Percentiles rank a stretch among this genome's conserved stretches.
These are phyloP conservation scores for Morpho achilles DNA, from an alignment of 2,888 invertebrate genomes.

Conservation along the genomic window DNA sequence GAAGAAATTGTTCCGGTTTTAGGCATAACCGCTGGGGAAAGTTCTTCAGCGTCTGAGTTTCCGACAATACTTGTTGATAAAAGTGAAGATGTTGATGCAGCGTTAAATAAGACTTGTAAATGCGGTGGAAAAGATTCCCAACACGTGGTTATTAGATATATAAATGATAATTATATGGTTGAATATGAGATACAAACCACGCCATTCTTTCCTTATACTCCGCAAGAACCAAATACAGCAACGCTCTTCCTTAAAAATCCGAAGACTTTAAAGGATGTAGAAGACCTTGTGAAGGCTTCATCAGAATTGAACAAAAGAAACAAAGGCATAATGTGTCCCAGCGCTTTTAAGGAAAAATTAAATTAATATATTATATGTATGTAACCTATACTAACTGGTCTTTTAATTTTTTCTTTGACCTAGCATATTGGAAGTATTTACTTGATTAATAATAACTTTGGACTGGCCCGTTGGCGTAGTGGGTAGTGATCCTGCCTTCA, in stretches of 20 bases:
- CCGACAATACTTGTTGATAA: constrained; percentile 5
- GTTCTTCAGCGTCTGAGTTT: not conserved
- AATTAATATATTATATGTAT: no score
- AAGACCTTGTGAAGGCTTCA: not conserved
- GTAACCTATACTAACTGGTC: no score
- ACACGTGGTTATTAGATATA: constrained; percentile 4
- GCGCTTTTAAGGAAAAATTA: not conserved
- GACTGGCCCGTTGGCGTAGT: no score
- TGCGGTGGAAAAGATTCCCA: not conserved
- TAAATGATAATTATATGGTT: constrained; percentile 7
- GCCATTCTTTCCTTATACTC: constrained; percentile 4
- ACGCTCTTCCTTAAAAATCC: constrained; percentile 1
- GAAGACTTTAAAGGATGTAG: constrained; percentile 4
- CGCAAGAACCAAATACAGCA: constrained; percentile 10
- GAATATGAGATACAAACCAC: constrained; percentile 5
- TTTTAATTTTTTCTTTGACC: no score
- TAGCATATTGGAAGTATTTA: no score
- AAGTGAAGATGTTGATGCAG: constrained; percentile 1
- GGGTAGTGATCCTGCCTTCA: no score
- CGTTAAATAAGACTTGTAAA: constrained; percentile 2
- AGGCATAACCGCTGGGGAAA: not conserved
- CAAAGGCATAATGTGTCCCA: constrained; percentile 3
- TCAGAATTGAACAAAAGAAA: constrained; percentile 6
- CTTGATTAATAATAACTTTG: no score
- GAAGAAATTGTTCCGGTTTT: constrained; percentile 4